phyloP scores from a whole-genome alignment of 1,140 invertebrate species.

The Atta texana region DNA sequence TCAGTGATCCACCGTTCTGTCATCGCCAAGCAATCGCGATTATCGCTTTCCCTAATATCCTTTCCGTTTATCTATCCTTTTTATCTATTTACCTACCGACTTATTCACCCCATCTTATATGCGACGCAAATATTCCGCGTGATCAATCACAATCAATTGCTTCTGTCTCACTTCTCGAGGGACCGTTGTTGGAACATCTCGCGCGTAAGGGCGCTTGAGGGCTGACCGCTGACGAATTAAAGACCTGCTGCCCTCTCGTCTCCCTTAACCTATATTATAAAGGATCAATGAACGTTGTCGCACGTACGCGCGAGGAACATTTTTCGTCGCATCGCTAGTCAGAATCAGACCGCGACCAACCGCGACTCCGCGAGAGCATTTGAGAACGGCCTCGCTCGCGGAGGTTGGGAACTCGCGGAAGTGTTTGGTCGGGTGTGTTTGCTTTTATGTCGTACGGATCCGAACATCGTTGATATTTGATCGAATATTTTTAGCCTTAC shows the following conservation, averaged over 20 bases:
- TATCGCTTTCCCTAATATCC: conserved; percentile 29
- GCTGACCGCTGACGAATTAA: not conserved
- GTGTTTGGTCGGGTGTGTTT: no score
- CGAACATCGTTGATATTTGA: not conserved
- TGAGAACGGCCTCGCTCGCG: not conserved
- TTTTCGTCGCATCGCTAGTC: not conserved
- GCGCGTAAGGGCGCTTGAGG: conserved; percentile 21
- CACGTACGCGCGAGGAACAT: conserved; percentile 26
- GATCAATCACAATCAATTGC: not conserved
- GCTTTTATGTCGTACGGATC: no score
- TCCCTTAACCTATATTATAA: conserved; percentile 66
- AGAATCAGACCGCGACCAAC: not conserved
- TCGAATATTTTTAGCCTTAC: not conserved
- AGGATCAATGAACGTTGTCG: conserved; percentile 52
- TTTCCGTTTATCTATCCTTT: not conserved
- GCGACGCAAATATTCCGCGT: not conserved
- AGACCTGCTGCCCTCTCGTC: conserved; percentile 65
- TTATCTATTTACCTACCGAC: not conserved
- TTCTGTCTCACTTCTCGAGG: not conserved
- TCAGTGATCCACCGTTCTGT: not conserved
- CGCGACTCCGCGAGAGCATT: not conserved
- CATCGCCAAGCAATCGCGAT: not conserved
- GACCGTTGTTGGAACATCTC: not conserved
- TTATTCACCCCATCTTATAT: not conserved
- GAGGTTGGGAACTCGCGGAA: no score